Evolutionary conservation across 92 coral and sea anemone species (phyloP), one percentile per base, ranked within the genome.

Genomic region (Palythoa grandiflora): DNA sequence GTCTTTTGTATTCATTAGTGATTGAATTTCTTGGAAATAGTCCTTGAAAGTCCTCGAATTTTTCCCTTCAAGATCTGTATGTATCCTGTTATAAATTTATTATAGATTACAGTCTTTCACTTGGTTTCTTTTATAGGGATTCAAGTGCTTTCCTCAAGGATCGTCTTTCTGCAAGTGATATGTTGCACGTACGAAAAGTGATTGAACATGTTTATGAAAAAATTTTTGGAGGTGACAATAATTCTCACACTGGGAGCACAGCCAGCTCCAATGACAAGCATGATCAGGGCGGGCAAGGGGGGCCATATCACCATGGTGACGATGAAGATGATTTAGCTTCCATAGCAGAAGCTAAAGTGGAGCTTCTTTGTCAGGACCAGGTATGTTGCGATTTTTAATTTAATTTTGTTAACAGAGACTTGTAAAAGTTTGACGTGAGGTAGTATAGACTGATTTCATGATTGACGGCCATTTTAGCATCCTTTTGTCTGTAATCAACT

Each of bases 131-230:
- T 59, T 21, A 4, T 28, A 79, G 79, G 20, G 86, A 81, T 21
- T 61, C 79, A 1, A 28, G 8, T 28, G 54, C 83, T 4, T 85
- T 68, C 51, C 60, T 77, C 68, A 96, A 98, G 87, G 99, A 96
- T 83, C 98, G 98, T 79, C 86, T 96, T 39, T 96, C 98, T 12
- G 99, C 99, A n/a, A 96, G 99, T 83, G 99, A 96, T 61, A 96
- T 96, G 99, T 87, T 96, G 11, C 99, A 96, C 47, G 95, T 96
- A n/a, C 95, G 98, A 20, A 96, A 96, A 88, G 99, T 96, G 15
- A 88, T 96, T 13, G 99, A 96, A 84, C 99, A 96, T 79, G 98
- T 95, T 51, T 96, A 96, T 54, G 99, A 96, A 79, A 96, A 96
- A 63, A 89, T 93, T 17, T 75, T 93, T 71, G 97, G 99, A 15